phyloP scores from a whole-genome alignment of 1,140 invertebrate species.

The Tetranychus urticae region DNA sequence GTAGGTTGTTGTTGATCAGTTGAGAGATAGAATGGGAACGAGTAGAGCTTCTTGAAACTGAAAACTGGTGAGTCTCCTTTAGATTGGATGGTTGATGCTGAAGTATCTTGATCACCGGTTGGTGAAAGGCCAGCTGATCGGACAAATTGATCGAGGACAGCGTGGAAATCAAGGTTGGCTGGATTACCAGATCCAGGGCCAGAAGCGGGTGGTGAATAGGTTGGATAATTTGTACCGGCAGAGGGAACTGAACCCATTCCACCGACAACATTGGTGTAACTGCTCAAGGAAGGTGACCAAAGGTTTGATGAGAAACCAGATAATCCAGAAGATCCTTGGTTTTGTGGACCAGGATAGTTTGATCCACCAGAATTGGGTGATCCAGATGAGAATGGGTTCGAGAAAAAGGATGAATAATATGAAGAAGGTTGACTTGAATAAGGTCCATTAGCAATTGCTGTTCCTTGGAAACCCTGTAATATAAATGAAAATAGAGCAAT shows the following conservation, averaged over 20 bases:
- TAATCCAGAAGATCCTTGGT: neutral
- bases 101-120: conserved; percentile 11
- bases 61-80: conserved; percentile 6
- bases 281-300: neutral
- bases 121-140: conserved; percentile 9
- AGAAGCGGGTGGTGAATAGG: neutral
- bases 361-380: neutral
- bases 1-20: neutral
- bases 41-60: conserved; percentile 5
- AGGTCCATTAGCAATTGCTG: neutral
- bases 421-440: neutral
- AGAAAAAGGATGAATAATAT: neutral
- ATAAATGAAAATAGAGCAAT: neutral
- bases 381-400: neutral
- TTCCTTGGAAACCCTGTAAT: conserved; percentile 1
- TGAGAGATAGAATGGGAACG: conserved; percentile 4
- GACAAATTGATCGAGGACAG: conserved; percentile 9
- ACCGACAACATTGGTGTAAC: neutral
- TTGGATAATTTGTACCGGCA: neutral
- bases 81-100: neutral
- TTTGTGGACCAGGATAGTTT: neutral
- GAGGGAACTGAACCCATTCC: neutral
- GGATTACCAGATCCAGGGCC: neutral
- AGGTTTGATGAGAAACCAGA: neutral
- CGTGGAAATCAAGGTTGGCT: conserved; percentile 7